Evolutionary conservation across 2,888 invertebrate genomes (phyloP).

Genomic region (Pasiphila rectangulata): DNA sequence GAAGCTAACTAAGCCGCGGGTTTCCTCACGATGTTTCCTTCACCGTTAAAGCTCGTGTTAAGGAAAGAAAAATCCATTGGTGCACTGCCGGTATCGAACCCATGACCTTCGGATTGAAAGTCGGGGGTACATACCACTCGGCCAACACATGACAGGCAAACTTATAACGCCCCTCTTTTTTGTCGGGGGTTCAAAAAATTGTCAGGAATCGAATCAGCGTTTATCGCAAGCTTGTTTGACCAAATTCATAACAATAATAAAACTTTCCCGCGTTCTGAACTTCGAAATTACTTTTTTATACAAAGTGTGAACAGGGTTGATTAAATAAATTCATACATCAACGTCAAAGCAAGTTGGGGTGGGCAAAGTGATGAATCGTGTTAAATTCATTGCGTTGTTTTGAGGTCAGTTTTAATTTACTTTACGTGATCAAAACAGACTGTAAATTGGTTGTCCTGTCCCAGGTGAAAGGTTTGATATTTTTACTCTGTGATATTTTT

Average conservation of each 20-base stretch:
- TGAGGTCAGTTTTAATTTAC: constrained; percentile 13
- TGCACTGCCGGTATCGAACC: no score
- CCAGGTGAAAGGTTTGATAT: no score
- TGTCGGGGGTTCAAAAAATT: no score
- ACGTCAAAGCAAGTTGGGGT: constrained; percentile 20
- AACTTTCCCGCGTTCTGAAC: constrained; percentile 5
- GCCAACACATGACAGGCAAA: neutral
- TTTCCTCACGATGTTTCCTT: no score
- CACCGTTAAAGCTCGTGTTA: no score
- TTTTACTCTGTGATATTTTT: no score
- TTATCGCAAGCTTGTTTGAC: neutral
- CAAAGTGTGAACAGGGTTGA: constrained; percentile 12
- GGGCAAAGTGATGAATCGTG: constrained; percentile 24
- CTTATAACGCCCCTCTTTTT: no score
- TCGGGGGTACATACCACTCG: no score
- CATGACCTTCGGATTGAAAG: no score
- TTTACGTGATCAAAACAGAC: constrained; percentile 2
- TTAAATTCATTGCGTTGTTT: constrained; percentile 12
- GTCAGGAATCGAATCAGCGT: no score
- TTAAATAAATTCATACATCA: constrained; percentile 31
- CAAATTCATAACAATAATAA: constrained; percentile 2
- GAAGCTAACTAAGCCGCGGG: no score
- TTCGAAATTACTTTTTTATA: constrained; percentile 20
- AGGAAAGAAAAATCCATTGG: no score
- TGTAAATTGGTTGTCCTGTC: neutral